These are phyloP conservation scores for Mythimna vitellina DNA, from an alignment of 2,888 invertebrate species.

Conservation along the genomic window DNA sequence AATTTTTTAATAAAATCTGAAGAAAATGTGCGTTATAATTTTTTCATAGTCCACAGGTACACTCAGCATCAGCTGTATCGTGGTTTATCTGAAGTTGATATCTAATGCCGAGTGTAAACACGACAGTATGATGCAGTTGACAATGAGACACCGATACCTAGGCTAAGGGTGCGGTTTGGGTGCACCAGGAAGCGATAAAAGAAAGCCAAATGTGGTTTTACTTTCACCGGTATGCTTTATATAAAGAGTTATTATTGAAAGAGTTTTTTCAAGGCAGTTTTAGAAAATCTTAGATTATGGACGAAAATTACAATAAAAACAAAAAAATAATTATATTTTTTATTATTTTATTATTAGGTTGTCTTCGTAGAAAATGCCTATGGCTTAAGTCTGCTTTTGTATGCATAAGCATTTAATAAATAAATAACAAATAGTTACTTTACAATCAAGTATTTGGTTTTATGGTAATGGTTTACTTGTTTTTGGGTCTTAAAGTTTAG, in stretches of 20 bases:
- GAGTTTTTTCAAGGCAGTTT: too few species aligned
- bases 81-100: constrained; percentile 55
- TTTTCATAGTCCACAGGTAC: not conserved
- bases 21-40: not conserved
- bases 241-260: too few species aligned
- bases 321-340: too few species aligned
- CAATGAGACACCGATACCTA: constrained; percentile 67
- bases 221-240: not conserved
- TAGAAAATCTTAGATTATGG: too few species aligned
- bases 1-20: too few species aligned
- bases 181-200: constrained; percentile 11
- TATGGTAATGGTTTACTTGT: too few species aligned
- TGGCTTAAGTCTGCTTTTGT: too few species aligned
- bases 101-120: constrained; percentile 58
- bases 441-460: not conserved
- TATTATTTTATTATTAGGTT: too few species aligned
- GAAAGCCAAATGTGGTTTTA: not conserved
- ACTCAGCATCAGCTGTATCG: constrained; percentile 18
- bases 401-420: not conserved
- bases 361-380: too few species aligned
- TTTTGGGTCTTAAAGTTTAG: too few species aligned
- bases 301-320: too few species aligned
- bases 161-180: constrained; percentile 40
- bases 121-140: constrained; percentile 57
- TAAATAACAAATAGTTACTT: too few species aligned